These are phyloP conservation scores for Lucilia sericata DNA, from an alignment of 1,140 invertebrate genomes.

Conservation along the genomic window DNA sequence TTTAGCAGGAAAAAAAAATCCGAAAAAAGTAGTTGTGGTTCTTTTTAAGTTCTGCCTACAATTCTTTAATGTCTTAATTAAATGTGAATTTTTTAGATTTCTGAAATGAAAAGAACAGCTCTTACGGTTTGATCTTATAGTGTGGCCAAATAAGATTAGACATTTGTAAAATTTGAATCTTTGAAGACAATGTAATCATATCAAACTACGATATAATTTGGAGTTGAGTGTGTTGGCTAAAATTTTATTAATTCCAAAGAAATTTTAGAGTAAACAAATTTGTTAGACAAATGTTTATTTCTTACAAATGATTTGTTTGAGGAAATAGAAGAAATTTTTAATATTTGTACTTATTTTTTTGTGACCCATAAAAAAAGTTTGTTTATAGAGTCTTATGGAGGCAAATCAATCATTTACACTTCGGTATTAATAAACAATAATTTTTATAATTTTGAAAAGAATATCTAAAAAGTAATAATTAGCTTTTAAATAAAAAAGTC, in stretches of 20 bases:
- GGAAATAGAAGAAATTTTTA: background rate
- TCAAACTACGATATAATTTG: background rate
- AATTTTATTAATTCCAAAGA: background rate
- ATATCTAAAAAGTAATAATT: no score
- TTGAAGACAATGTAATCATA: background rate
- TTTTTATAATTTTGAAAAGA: no score
- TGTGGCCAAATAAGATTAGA: background rate
- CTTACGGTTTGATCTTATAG: background rate
- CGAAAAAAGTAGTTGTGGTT: background rate
- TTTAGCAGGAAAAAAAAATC: background rate
- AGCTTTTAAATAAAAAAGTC: no score
- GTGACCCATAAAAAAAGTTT: no score
- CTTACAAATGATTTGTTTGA: background rate
- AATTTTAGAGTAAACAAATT: background rate
- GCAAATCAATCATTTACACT: no score
- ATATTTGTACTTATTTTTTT: no score
- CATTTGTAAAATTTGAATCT: background rate
- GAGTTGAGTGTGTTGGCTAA: no score
- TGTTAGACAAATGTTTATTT: no score
- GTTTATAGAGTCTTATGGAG: no score
- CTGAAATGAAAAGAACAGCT: background rate
- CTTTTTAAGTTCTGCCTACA: background rate
- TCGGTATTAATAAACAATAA: no score
- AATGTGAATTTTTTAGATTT: slow-evolving; percentile 8
- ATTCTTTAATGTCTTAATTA: slow-evolving; percentile 21